Base-by-base conservation (phyloP, 1,140 invertebrate species). In the Scaptomyza pallida region DNA sequence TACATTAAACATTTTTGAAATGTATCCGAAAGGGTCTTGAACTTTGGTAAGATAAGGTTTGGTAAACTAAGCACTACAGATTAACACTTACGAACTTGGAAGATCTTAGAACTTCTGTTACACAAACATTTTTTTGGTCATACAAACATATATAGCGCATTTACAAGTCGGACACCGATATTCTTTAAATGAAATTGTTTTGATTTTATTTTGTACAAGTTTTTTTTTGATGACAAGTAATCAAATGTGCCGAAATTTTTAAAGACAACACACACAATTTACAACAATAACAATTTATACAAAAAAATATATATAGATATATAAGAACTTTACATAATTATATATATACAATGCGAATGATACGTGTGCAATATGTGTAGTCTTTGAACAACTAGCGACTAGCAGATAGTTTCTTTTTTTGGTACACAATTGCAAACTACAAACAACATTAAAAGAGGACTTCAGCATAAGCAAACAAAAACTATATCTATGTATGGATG, bases 221-320 rank as follows among this genome's bases (percentile, higher is more conserved):
- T n/a, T n/a, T n/a, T 26, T 26, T 26, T 23, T 43, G 51, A 5
- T 70, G 60, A 64, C 61, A 56, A 50, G 51, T 55, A 70, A 65
- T 65, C 45, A 71, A 70, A 71, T 71, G 68, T 71, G 68, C 68
- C 68, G 52, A 71, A 71, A 65, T 71, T 65, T 59, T 57, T 52
- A 65, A 41, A 48, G 30, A 60, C n/a, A 52, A 43, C 40, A 64
- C 50, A 71, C 40, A 71, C 68, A 71, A 71, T 71, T 71, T 71
- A 65, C 68, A 71, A 65, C 68, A 71, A 71, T 65, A 72, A 60
- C 9, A 59, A 72, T 72, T 72, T 72, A 72, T 61, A 72, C 56
- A 72, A n/a, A n/a, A n/a, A n/a, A n/a, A 60, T 68, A 68, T 64
- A 60, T 62, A 69, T 51, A 43, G 68, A 60, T 60, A 60, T 64